These are phyloP conservation scores for Oligia strigilis DNA, from an alignment of 2,888 invertebrate species.

Conservation along the genomic window DNA sequence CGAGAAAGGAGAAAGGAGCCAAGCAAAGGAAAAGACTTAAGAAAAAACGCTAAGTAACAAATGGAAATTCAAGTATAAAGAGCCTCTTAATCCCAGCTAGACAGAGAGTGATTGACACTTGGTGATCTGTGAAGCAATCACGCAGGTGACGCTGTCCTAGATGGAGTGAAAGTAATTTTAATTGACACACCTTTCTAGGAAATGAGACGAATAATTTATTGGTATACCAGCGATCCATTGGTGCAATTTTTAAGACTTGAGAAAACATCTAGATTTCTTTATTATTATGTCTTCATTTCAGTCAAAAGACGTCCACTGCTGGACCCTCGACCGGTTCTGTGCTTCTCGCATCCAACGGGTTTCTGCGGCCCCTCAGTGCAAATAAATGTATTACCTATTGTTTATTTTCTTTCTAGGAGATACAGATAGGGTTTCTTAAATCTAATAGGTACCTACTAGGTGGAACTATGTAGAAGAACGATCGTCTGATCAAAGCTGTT, in stretches of 20 bases:
- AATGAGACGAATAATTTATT: conserved; percentile 1
- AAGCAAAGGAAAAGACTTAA: neutral
- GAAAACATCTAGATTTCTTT: too few relatives aligned
- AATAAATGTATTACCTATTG: too few relatives aligned
- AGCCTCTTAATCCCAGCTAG: conserved; percentile 13
- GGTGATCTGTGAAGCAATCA: conserved; percentile 17
- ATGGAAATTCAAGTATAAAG: conserved; percentile 1
- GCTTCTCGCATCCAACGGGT: too few relatives aligned
- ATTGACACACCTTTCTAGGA: conserved; percentile 8
- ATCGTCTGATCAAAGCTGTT: neutral
- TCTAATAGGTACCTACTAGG: neutral
- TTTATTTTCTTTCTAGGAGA: too few relatives aligned
- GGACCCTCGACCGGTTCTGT: too few relatives aligned
- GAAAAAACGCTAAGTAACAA: neutral
- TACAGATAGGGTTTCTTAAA: too few relatives aligned
- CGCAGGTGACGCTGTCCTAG: conserved; percentile 7
- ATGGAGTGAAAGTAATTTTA: conserved; percentile 23
- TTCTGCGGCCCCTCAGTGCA: too few relatives aligned
- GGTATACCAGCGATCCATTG: too few relatives aligned
- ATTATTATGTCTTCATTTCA: too few relatives aligned
- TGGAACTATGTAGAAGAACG: neutral
- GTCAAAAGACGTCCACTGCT: too few relatives aligned
- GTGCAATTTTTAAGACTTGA: too few relatives aligned
- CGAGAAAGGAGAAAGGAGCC: neutral
- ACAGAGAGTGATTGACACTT: conserved; percentile 51